A percentile compares a stretch with the other conserved stretches of the same genome.
Evolutionary conservation across 1,140 invertebrate genomes (phyloP).

Genomic region (Bombus sylvicola): DNA sequence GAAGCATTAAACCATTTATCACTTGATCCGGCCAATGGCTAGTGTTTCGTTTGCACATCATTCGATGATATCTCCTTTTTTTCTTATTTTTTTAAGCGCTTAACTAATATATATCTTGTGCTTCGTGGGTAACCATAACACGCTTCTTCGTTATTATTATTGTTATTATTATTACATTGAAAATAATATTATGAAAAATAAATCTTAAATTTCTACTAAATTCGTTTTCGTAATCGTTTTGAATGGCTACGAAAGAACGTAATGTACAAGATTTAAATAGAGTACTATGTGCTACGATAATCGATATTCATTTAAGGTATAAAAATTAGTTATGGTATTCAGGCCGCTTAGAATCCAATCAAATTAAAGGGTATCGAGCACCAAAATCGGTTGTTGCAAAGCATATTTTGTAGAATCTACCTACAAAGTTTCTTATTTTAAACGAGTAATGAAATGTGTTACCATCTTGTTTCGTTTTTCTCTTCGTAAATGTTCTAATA

Average conservation of each 20-base stretch:
- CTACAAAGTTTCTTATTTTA: slow-evolving; percentile 49
- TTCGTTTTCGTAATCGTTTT: slow-evolving; percentile 8
- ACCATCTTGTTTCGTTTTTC: not conserved
- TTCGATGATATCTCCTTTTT: slow-evolving; percentile 51
- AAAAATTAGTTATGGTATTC: slow-evolving; percentile 39
- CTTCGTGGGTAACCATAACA: slow-evolving; percentile 53
- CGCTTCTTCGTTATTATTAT: slow-evolving; percentile 32
- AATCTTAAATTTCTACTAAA: slow-evolving; percentile 45
- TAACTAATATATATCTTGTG: slow-evolving; percentile 59
- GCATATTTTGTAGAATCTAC: slow-evolving; percentile 47
- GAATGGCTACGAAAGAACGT: slow-evolving; percentile 12
- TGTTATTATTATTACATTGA: slow-evolving; percentile 13
- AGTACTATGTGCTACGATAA: slow-evolving; percentile 24
- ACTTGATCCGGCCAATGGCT: slow-evolving; percentile 57
- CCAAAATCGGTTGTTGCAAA: slow-evolving; percentile 45
- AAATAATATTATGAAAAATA: slow-evolving; percentile 50
- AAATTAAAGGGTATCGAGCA: slow-evolving; percentile 55
- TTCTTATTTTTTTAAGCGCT: slow-evolving; percentile 40
- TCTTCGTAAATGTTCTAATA: not conserved
- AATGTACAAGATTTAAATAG: slow-evolving; percentile 36
- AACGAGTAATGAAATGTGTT: slow-evolving; percentile 16
- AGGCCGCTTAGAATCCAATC: slow-evolving; percentile 39
- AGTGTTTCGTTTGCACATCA: slow-evolving; percentile 57
- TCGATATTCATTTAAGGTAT: slow-evolving; percentile 1
- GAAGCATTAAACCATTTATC: slow-evolving; percentile 69